Evolutionary conservation across 2,888 invertebrate species (phyloP), one percentile per base, ranked within the genome.

Genomic region (Drosophila cyrtoloma): DNA sequence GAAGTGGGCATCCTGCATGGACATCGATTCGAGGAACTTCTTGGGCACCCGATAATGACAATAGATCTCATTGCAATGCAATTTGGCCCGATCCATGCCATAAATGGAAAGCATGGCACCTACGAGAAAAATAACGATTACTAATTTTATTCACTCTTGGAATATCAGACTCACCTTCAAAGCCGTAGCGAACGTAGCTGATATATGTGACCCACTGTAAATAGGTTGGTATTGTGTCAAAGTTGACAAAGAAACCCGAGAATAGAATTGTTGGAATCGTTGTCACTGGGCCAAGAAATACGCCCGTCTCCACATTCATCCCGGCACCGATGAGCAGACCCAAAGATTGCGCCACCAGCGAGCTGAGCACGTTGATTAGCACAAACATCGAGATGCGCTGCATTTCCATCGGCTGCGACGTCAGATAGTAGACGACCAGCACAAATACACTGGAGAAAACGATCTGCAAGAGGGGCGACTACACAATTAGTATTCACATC

Each of bases 241-340:
- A 96, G 93, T 97, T 98, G 57, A 98, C 97, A 94, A 98, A 98
- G 95, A 98, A 98, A 10, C 98, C 98, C 39, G 98, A 98, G 94
- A 98, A 98, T 37, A 98, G 95, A 56, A 98, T 96, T 66, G 98
- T 96, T 16, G 98, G 98, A 81, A 98, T 98, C 62, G 97, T 96
- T 73, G 97, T 96, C 44, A 98, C 97, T 35, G 98, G 98, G 6
- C 98, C 98, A 76, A 96, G 94, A 88, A 96, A 96, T 39, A 96
- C 96, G 0, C 96, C 96, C 16, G 96, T 95, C 93, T 98, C 97
- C 60, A 98, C 96, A 91, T 96, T 96, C 95, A 98, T 97, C 32
- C 96, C 98, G 74, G 98, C 98, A 61, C 99, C 98, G 82, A 99
- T 98, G 71, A 99, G 95, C 33, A 99, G 95, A 3, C 98, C 99